phyloP scores from a whole-genome alignment of 2,113 vertebrate species.

The Alligator sinensis region DNA sequence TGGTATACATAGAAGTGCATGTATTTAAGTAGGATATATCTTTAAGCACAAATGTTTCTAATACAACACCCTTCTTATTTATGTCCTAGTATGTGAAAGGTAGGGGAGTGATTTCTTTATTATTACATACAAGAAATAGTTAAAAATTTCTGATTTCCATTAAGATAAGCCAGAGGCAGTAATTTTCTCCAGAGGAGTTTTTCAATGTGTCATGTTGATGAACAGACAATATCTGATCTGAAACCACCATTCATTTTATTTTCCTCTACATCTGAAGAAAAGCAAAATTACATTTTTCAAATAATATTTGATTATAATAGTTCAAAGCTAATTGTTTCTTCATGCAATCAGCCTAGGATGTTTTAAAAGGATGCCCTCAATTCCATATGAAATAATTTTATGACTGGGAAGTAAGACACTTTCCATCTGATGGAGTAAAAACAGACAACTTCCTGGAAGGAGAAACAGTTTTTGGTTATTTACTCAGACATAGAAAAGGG shows the following conservation, averaged over 20 bases:
- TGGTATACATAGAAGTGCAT: background rate
- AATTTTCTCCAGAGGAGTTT: background rate
- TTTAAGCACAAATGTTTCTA: background rate
- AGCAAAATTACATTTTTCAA: background rate
- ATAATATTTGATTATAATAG: accelerated
- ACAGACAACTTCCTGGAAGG: background rate
- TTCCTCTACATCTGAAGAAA: background rate
- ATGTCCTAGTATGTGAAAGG: background rate
- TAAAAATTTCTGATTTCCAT: background rate
- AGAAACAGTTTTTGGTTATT: background rate
- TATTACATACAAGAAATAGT: background rate
- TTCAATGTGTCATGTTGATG: background rate
- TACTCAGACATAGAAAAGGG: background rate
- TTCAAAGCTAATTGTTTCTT: background rate
- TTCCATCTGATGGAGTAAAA: background rate
- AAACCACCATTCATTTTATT: background rate
- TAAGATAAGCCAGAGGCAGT: background rate
- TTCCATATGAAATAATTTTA: background rate
- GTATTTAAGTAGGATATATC: background rate
- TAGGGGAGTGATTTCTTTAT: background rate
- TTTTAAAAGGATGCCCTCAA: background rate
- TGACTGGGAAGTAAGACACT: background rate
- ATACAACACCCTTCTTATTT: accelerated
- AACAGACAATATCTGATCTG: background rate
- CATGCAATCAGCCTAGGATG: background rate